Percentiles rank a stretch among this genome's conserved stretches.
Conservation (phyloP, 30 jellyfish, hydroid and myxozoan species). For the Nemopilema nomurai region DNA sequence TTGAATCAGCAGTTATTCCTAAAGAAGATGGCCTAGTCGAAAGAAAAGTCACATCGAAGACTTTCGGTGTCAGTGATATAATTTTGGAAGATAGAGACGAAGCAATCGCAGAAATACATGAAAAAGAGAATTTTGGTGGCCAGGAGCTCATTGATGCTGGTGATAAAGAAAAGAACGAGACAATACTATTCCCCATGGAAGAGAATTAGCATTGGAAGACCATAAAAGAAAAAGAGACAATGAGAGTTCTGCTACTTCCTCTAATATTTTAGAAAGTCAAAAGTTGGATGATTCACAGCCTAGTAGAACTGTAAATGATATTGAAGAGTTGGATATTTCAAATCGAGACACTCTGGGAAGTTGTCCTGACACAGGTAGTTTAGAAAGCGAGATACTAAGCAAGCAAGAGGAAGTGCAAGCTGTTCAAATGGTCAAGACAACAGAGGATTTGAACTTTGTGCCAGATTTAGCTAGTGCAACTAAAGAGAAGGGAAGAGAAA, state of each 20-base stretch:
- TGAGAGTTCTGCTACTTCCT: not conserved
- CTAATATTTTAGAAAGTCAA: slow-evolving; percentile 6
- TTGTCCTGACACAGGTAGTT: not conserved
- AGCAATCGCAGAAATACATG: too few species aligned
- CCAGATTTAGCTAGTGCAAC: not conserved
- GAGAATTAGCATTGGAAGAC: not conserved
- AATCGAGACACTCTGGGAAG: not conserved
- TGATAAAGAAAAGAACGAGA: too few species aligned
- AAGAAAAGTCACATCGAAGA: not conserved
- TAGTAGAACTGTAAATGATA: not conserved
- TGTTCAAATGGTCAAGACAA: not conserved
- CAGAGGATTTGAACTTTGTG: not conserved
- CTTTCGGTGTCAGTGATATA: too few species aligned
- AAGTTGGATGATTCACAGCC: not conserved
- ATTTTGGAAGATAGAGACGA: too few species aligned
- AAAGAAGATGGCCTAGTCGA: slow-evolving; percentile 3
- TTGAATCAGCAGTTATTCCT: slow-evolving; percentile 45
- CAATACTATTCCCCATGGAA: too few species aligned
- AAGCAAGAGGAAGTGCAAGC: not conserved
- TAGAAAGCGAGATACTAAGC: not conserved
- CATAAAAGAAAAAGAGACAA: not conserved
- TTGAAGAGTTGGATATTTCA: not conserved
- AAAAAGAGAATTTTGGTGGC: too few species aligned
- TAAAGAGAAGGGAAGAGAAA: not conserved
- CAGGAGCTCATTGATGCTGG: not conserved